A percentile compares a stretch with the other conserved stretches of the same genome.
Evolutionary conservation across 2,888 invertebrate genomes (phyloP).

Genomic region (Stegophylla sp.): DNA sequence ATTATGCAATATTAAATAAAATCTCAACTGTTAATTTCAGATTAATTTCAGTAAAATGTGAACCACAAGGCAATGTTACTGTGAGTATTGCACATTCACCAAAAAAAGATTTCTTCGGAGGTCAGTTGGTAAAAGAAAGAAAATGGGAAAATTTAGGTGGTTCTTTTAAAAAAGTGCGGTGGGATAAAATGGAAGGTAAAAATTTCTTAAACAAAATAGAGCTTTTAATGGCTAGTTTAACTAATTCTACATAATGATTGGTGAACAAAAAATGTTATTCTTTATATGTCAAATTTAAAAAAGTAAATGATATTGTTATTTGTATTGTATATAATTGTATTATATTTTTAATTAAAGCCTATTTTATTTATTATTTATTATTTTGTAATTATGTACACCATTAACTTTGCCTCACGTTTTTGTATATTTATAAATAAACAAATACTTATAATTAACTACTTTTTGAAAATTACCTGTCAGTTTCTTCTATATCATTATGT

Average conservation of each 20-base stretch:
- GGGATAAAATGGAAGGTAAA: constrained; percentile 94
- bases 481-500: too few species aligned
- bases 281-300: constrained; percentile 7
- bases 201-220: constrained; percentile 97
- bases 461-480: too few species aligned
- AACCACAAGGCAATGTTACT: constrained; percentile 85
- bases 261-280: neutral
- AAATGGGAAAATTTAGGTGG: constrained; percentile 96
- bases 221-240: constrained; percentile 87
- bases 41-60: constrained; percentile 88
- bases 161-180: constrained; percentile 85
- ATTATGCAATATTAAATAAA: neutral
- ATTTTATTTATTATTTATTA: neutral
- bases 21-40: constrained; percentile 61
- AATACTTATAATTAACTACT: too few species aligned
- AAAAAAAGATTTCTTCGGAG: constrained; percentile 84
- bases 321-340: constrained; percentile 17
- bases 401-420: too few species aligned
- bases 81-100: constrained; percentile 90
- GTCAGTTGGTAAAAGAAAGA: constrained; percentile 84
- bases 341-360: neutral
- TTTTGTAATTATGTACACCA: too few species aligned
- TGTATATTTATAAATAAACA: too few species aligned
- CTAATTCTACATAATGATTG: constrained; percentile 71
- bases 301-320: constrained; percentile 19